These are phyloP conservation scores for Forbesichthys agassizii DNA, from an alignment of 2,113 vertebrate species.

Conservation along the genomic window DNA sequence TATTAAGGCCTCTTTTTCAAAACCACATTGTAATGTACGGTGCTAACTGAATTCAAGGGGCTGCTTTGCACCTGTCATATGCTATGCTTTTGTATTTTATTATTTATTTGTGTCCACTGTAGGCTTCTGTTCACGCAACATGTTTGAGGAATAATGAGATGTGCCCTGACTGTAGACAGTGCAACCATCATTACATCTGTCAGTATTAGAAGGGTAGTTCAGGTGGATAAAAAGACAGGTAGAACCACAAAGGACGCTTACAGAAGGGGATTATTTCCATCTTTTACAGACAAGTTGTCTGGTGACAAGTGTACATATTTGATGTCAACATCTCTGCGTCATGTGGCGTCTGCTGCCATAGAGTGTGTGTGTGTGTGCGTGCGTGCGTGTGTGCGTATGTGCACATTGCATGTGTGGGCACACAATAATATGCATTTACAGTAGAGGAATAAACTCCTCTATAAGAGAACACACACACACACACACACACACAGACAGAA, in stretches of 20 bases:
- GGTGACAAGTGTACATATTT: slow-evolving; percentile 16
- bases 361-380: slow-evolving; percentile 26
- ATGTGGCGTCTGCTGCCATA: slow-evolving; percentile 4
- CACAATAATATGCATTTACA: slow-evolving; percentile 17
- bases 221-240: slow-evolving; percentile 2
- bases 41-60: slow-evolving; percentile 19
- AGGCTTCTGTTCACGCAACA: slow-evolving; percentile 28
- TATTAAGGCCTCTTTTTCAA: slow-evolving; percentile 15
- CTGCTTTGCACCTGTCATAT: slow-evolving; percentile 25
- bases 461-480: not conserved
- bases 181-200: slow-evolving; percentile 2
- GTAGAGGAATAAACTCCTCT: slow-evolving; percentile 20
- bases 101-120: slow-evolving; percentile 65
- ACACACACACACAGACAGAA: not conserved
- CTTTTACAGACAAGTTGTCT: slow-evolving; percentile 14
- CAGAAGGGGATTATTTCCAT: not conserved
- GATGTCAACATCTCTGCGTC: slow-evolving; percentile 5
- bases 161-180: no score
- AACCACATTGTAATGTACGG: slow-evolving; percentile 8
- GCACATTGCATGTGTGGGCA: not conserved
- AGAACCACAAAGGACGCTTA: not conserved
- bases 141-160: slow-evolving; percentile 1
- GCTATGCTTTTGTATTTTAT: slow-evolving; percentile 23
- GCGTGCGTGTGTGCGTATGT: not conserved
- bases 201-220: slow-evolving; percentile 1